phyloP scores from a whole-genome alignment of 2,113 vertebrate genomes.

The Terrapene triunguis region DNA sequence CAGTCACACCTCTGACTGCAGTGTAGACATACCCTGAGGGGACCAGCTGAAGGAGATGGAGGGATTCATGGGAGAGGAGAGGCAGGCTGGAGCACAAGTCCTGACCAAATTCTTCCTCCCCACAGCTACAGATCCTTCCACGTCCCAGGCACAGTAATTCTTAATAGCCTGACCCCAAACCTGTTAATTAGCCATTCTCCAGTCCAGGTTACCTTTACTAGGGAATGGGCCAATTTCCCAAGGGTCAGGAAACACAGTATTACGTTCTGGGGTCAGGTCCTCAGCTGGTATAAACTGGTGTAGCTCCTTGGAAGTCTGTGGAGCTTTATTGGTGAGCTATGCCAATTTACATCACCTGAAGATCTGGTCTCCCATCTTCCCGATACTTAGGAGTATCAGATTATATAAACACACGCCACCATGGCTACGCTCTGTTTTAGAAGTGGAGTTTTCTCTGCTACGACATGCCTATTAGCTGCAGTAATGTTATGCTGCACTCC shows the following conservation, averaged over 20 bases:
- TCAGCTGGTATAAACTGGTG: not conserved
- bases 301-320: not conserved
- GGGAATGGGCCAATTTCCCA: not conserved
- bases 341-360: not conserved
- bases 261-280: not conserved
- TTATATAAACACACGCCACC: conserved; percentile 35
- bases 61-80: not conserved
- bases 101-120: not conserved
- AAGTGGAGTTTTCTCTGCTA: conserved; percentile 69
- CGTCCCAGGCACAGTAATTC: not conserved
- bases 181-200: not conserved
- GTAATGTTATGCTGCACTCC: conserved; percentile 73
- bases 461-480: conserved; percentile 68
- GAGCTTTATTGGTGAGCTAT: not conserved
- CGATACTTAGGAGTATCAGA: conserved; percentile 31
- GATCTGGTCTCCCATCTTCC: conserved; percentile 29
- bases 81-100: not conserved
- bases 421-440: conserved; percentile 45
- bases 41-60: not conserved
- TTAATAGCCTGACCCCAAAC: not conserved
- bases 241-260: not conserved
- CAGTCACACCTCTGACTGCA: not conserved
- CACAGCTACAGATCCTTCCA: not conserved
- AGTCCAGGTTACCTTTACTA: not conserved
- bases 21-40: not conserved